These are phyloP conservation scores for Falco rusticolus DNA, from an alignment of 2,797 vertebrate genomes.

Conservation along the genomic window DNA sequence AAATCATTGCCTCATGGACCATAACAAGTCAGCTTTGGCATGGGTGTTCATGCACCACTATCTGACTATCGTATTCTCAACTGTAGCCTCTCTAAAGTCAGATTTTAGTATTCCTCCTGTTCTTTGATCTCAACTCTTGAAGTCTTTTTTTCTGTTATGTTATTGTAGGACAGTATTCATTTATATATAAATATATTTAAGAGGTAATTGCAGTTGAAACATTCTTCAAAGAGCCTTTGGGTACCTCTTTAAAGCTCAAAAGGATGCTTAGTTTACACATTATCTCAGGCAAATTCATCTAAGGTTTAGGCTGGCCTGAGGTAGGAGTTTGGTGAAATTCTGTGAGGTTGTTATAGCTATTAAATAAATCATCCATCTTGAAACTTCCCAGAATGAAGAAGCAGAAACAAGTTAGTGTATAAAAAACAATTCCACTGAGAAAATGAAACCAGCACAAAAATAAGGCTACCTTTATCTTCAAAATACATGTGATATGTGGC, in stretches of 20 bases:
- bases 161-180: background rate
- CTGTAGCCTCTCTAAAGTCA: background rate
- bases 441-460: background rate
- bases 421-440: rapidly evolving
- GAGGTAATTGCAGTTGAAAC: background rate
- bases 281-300: slow-evolving; percentile 4
- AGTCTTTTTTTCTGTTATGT: background rate
- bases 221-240: slow-evolving; percentile 31
- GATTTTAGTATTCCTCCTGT: background rate
- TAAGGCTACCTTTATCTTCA: background rate
- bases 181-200: slow-evolving; percentile 30
- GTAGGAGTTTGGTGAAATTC: background rate
- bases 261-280: background rate
- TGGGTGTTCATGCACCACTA: background rate
- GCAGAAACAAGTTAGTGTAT: background rate
- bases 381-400: background rate
- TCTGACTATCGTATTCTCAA: background rate
- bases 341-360: background rate
- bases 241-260: slow-evolving; percentile 26
- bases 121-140: slow-evolving; percentile 22
- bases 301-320: slow-evolving; percentile 7
- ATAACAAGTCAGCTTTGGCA: background rate
- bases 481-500: background rate
- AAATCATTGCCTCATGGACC: background rate
- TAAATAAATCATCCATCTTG: background rate